Evolutionary conservation across 1,140 invertebrate genomes (phyloP), one percentile per base, ranked within the genome.

Genomic region (Cydia strobilella): DNA sequence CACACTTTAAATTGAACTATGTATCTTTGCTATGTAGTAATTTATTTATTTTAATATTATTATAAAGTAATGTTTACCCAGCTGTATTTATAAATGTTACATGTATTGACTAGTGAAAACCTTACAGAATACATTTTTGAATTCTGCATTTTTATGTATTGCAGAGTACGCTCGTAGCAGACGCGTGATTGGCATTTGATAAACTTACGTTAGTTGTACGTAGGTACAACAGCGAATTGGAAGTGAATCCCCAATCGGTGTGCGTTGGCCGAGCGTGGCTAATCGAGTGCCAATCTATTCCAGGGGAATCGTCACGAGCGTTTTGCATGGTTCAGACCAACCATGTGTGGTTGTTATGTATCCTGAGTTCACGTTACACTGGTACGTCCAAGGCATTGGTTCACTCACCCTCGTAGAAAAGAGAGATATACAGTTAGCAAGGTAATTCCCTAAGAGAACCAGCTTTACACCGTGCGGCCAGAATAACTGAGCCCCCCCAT

Each of bases 261-360:
- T 59, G 54, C 20, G 54, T 59, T 59, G 20, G 54, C 54, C n/a
- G 10, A 59, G 54, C 54, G 54, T 59, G 20, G 54, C 54, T 59
- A 59, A 59, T 54, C 18, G 15, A 54, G 0, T 54, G 51, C 51
- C 51, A 54, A 54, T 59, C 54, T 20, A 20, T 23, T 59, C 20
- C 48, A 51, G 48, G n/a, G 54, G 20, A 18, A n/a, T 4, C 54
- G 3, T 59, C 20, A 54, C n/a, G 7, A 23, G 20, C 54, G 54
- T 23, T 5, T 51, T n/a, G 3, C 54, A 54, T 18, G 18, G 9
- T 20, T 51, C 15, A 51, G 9, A 59, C 51, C 18, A 18, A 20
- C 1, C 39, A 42, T 35, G 31, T 35, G 5, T 35, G 31, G 31
- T 35, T 0, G 31, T 35, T 35, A 35, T 35, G 31, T 4, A 5